Evolutionary conservation across 2,797 vertebrate genomes (phyloP), one percentile per base, ranked within the genome.

Genomic region (Rhyacichthys aspro): DNA sequence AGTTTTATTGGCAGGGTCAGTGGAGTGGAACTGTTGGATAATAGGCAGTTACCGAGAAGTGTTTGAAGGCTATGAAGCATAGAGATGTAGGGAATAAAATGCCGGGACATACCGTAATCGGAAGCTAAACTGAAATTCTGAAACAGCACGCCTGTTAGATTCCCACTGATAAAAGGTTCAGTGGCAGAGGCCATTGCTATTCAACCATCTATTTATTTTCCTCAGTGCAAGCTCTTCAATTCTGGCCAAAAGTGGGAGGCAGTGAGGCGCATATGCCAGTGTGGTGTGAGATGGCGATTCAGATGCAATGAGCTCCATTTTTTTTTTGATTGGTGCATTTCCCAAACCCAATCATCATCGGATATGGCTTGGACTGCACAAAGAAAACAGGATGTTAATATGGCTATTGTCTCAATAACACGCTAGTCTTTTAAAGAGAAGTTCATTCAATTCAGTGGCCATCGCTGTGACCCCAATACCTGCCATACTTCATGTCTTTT

Each of bases 1-100:
- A 98, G 95, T 99, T 99, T 98, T 98, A 99, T 99, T 99, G 97
- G 96, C 95, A 95, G 96, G 95, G 95, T 96, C 96, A 94, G 94
- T 94, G 94, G 92, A 96, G 96, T 95, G 96, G 97, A 99, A 98
- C 96, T 95, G 93, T 93, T 81, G 93, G 96, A 96, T 98, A 98
- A 99, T 98, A 98, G 96, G 96, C 95, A 97, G 95, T 98, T 98
- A 96, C 96, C 93, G 94, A 95, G 94, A 95, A 97, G 96, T 95
- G 96, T 94, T 94, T 90, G 94, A 96, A 95, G 94, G 94, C 94
- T 93, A 91, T 94, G 95, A 95, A 96, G 95, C 90, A 91, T 95
- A 96, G 95, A 98, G 94, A 96, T 96, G 97, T 96, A 96, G 96
- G 96, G 93, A 94, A 93, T 94, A 95, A 98, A 97, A 97, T 90